These are phyloP conservation scores for Lepidurus arcticus DNA, from an alignment of 1,140 invertebrate species.

Conservation along the genomic window DNA sequence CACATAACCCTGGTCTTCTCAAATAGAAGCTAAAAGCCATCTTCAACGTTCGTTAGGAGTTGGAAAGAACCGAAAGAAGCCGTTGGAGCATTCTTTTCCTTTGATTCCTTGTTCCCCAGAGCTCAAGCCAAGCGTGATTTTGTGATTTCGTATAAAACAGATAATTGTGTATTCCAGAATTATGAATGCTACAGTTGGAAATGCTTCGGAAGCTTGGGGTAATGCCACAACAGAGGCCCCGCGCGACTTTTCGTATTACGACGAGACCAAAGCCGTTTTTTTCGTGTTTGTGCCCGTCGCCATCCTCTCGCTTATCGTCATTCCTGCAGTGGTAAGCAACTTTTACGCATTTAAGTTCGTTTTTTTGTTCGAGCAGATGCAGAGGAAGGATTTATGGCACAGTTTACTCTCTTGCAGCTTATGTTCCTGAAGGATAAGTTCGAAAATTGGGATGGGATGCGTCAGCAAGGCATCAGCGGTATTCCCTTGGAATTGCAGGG, in stretches of 20 bases:
- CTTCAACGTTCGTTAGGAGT: neutral
- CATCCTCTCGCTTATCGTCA: conserved; percentile 7
- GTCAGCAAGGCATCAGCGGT: conserved; percentile 17
- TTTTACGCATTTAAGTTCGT: neutral
- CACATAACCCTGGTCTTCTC: neutral
- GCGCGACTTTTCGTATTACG: conserved; percentile 8
- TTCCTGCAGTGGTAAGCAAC: conserved; percentile 18
- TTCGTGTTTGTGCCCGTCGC: neutral
- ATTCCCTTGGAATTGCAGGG: conserved; percentile 14
- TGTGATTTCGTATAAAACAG: neutral
- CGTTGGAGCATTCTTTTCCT: neutral
- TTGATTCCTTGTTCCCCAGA: neutral
- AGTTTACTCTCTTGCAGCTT: conserved; percentile 3
- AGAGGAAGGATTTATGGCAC: neutral
- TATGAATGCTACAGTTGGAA: neutral
- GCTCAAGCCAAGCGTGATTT: neutral
- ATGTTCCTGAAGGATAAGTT: conserved; percentile 19
- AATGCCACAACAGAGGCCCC: neutral
- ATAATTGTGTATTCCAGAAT: neutral
- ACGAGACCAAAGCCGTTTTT: neutral
- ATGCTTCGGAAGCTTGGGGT: neutral
- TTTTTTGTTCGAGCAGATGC: neutral
- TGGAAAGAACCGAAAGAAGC: neutral
- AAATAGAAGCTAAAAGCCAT: neutral
- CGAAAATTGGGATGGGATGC: conserved; percentile 10